Percentiles rank a stretch among this genome's conserved stretches.
Evolutionary conservation across 30 jellyfish, hydroid and myxozoan species (phyloP).

Genomic region (Aurelia sp.): DNA sequence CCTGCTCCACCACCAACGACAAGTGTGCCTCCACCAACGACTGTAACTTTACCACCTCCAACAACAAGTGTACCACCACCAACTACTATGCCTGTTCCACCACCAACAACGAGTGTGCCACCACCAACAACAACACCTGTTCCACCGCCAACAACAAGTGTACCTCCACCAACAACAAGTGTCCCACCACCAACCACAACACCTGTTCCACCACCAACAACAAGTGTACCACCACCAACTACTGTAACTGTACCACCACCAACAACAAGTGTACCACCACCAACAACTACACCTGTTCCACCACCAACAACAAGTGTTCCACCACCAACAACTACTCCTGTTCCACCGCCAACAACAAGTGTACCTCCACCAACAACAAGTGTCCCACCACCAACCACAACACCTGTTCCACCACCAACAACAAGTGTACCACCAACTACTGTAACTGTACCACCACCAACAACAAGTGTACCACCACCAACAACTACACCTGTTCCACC

Average conservation of each 20-base stretch:
- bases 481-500: too few relatives aligned
- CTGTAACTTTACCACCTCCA: background rate
- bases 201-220: conserved; percentile 5
- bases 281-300: conserved; percentile 11
- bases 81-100: background rate
- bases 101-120: background rate
- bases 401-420: conserved; percentile 1
- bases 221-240: conserved; percentile 16
- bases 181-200: conserved; percentile 13
- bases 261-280: background rate
- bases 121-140: conserved; percentile 25
- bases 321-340: background rate
- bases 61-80: conserved; percentile 7
- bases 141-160: conserved; percentile 11
- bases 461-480: too few relatives aligned
- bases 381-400: conserved; percentile 10
- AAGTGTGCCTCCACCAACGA: background rate
- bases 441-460: too few relatives aligned
- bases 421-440: too few relatives aligned
- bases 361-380: conserved; percentile 1
- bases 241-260: too few relatives aligned
- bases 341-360: background rate
- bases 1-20: background rate
- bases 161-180: conserved; percentile 11
- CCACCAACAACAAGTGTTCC: conserved; percentile 13